Conservation (phyloP, 2,113 vertebrate genomes). For the Mirza zaza region DNA sequence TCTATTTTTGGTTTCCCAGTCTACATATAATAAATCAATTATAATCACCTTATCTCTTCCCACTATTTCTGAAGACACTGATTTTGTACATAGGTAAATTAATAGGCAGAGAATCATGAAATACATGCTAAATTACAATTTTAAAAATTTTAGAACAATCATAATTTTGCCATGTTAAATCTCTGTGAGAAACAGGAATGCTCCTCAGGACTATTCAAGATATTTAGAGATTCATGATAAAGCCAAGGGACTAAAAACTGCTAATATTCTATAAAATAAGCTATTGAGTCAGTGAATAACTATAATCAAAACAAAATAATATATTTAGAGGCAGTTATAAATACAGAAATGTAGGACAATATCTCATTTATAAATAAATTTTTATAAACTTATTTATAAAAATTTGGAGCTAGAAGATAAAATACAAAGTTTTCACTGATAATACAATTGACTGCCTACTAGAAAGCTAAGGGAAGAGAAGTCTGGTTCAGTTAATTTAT, state of each 20-base stretch:
- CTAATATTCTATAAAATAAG: background rate
- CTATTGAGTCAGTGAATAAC: background rate
- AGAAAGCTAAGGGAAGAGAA: background rate
- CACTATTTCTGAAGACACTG: background rate
- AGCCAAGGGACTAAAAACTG: background rate
- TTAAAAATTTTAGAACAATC: background rate
- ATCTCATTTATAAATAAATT: background rate
- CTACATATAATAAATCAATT: background rate
- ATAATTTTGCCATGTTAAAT: background rate
- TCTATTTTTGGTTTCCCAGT: background rate
- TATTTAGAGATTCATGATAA: background rate
- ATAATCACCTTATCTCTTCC: background rate
- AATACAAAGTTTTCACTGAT: background rate
- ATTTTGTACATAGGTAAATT: background rate
- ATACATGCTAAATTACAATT: background rate
- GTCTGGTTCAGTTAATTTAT: background rate
- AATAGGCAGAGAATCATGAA: background rate
- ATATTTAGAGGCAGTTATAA: background rate
- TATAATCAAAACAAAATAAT: background rate
- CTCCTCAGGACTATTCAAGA: background rate
- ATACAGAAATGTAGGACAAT: background rate
- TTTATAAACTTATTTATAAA: constrained; percentile 39
- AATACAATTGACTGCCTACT: background rate
- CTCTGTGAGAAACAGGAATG: background rate
- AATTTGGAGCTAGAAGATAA: background rate